phyloP scores from a whole-genome alignment of 2,113 vertebrate species.

The Brachyhypopomus occidentalis region DNA sequence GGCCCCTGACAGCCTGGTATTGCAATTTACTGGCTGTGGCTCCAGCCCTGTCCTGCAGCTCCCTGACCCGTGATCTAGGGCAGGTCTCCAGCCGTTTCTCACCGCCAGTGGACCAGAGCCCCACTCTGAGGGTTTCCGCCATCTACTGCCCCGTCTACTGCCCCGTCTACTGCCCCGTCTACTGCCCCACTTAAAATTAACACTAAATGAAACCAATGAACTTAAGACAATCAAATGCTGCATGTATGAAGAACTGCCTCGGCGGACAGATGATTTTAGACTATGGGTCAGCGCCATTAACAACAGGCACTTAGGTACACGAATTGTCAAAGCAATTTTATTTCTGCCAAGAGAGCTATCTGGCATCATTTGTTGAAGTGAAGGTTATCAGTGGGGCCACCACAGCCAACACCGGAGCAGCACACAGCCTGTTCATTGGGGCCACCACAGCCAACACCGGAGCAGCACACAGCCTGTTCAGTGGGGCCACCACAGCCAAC shows the following conservation, averaged over 20 bases:
- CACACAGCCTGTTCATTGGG: slow-evolving; percentile 7
- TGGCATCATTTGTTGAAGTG: neutral
- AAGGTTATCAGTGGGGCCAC: neutral
- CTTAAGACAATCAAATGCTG: slow-evolving; percentile 55
- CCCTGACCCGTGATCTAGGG: slow-evolving; percentile 57
- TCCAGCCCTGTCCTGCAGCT: slow-evolving; percentile 45
- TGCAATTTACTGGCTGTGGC: slow-evolving; percentile 32
- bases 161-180: too few species aligned
- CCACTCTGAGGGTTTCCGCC: slow-evolving; percentile 29
- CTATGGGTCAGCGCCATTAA: neutral
- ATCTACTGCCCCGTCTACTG: slow-evolving; percentile 7
- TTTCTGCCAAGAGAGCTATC: neutral
- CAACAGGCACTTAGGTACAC: neutral
- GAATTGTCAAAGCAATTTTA: too few species aligned
- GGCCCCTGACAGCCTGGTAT: slow-evolving; percentile 21
- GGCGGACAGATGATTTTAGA: neutral
- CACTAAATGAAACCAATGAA: slow-evolving; percentile 37
- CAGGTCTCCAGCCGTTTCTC: slow-evolving; percentile 38
- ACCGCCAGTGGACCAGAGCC: slow-evolving; percentile 48
- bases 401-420: neutral
- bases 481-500: neutral
- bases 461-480: slow-evolving; percentile 3
- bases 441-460: neutral
- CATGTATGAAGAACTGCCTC: slow-evolving; percentile 16
- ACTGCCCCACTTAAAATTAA: slow-evolving; percentile 19